phyloP scores from a whole-genome alignment of 2,113 vertebrate species.

The Dipodomys stephensi region DNA sequence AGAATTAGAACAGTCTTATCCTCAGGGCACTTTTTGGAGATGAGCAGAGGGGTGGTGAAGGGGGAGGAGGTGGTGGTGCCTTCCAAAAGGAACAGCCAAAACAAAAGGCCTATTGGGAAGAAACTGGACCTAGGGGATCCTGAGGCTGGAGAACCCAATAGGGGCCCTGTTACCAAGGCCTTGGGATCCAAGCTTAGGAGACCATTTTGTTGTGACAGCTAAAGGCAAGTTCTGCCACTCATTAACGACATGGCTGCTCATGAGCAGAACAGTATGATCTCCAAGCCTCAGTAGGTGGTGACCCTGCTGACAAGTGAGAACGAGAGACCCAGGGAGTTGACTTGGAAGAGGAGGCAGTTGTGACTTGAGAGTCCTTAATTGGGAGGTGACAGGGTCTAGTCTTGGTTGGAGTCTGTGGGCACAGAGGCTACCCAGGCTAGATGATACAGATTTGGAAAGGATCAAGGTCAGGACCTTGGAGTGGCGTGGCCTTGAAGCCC shows the following conservation, averaged over 20 bases:
- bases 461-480: background rate
- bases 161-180: fast-evolving
- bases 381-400: background rate
- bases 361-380: background rate
- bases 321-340: background rate
- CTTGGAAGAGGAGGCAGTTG: background rate
- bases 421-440: background rate
- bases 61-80: fast-evolving
- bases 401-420: background rate
- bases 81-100: background rate
- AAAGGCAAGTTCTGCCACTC: background rate
- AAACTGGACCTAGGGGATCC: background rate
- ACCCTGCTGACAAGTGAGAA: background rate
- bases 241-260: background rate
- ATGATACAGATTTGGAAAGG: background rate
- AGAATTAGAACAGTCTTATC: background rate
- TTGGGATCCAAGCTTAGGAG: background rate
- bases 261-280: background rate
- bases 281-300: background rate
- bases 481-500: too few species aligned
- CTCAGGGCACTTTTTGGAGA: background rate
- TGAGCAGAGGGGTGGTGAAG: background rate
- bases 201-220: background rate
- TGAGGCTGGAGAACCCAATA: background rate
- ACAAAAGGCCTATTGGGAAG: background rate